Evolutionary conservation across 23 tunicate species (phyloP).

Genomic region (Ciona savignyi): DNA sequence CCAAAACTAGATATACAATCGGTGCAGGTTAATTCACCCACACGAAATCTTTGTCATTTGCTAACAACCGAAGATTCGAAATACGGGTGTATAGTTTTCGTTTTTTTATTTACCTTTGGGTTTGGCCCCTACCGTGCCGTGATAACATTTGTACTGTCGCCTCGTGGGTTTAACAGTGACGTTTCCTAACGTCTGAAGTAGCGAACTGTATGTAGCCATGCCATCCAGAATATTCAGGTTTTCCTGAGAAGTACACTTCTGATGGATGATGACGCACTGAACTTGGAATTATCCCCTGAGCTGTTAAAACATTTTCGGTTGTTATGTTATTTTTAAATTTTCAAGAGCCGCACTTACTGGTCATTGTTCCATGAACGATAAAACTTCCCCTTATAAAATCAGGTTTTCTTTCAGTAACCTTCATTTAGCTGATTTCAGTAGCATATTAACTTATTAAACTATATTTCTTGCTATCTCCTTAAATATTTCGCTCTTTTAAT

Average conservation of each 20-base stretch:
- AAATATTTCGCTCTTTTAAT: too few species aligned
- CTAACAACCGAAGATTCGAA: neutral
- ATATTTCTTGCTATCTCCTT: too few species aligned
- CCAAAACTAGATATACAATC: too few species aligned
- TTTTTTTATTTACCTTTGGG: neutral
- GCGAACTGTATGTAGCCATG: neutral
- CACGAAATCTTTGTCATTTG: too few species aligned
- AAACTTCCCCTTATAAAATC: too few species aligned
- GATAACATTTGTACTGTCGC: neutral
- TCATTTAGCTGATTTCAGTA: too few species aligned
- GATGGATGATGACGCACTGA: neutral
- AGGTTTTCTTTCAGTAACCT: too few species aligned
- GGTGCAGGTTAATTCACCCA: too few species aligned
- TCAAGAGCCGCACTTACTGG: neutral
- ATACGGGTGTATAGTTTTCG: neutral
- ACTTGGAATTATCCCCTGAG: neutral
- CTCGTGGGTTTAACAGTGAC: neutral
- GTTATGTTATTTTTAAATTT: neutral
- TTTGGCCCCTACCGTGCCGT: neutral
- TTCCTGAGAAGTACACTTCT: neutral
- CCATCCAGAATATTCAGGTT: neutral
- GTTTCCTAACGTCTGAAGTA: neutral
- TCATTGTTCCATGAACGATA: too few species aligned
- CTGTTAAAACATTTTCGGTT: neutral
- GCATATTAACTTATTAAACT: too few species aligned